These are phyloP conservation scores for Apostichopus californicus DNA, from an alignment of 35 echinoderm and acorn worm genomes.

Conservation along the genomic window DNA sequence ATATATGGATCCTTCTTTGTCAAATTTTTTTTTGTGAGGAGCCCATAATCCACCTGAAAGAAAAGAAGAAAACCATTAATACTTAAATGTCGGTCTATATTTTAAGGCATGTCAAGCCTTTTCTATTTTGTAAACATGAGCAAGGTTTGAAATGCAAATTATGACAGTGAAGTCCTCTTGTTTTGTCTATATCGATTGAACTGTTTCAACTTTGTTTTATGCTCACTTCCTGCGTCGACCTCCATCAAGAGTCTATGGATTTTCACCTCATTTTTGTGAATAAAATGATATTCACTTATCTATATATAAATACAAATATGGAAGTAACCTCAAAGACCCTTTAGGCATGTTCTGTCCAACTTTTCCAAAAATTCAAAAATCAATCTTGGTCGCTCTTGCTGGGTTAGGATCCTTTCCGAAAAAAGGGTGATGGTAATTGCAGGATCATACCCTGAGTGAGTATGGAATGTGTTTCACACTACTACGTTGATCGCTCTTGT, in stretches of 20 bases:
- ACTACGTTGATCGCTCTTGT: no score
- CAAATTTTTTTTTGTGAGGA: neutral
- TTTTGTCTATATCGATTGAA: neutral
- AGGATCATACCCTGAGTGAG: no score
- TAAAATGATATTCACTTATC: no score
- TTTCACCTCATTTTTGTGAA: no score
- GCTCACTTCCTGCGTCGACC: neutral
- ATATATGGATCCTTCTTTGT: slow-evolving; percentile 57
- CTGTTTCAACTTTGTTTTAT: neutral
- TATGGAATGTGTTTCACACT: no score
- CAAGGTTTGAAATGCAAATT: neutral
- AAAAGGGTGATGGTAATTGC: no score
- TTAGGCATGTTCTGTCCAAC: no score
- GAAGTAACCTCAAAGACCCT: no score
- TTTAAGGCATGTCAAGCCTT: neutral
- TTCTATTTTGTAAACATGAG: neutral
- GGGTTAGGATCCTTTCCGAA: no score
- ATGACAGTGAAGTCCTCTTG: neutral
- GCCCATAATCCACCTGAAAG: slow-evolving; percentile 78
- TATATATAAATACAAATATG: no score
- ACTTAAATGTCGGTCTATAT: neutral
- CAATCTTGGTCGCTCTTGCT: no score
- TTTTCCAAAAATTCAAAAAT: no score
- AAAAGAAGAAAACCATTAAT: neutral
- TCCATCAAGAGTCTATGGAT: neutral